These are phyloP conservation scores for Parascotia fuliginaria DNA, from an alignment of 2,888 invertebrate species.

Conservation along the genomic window DNA sequence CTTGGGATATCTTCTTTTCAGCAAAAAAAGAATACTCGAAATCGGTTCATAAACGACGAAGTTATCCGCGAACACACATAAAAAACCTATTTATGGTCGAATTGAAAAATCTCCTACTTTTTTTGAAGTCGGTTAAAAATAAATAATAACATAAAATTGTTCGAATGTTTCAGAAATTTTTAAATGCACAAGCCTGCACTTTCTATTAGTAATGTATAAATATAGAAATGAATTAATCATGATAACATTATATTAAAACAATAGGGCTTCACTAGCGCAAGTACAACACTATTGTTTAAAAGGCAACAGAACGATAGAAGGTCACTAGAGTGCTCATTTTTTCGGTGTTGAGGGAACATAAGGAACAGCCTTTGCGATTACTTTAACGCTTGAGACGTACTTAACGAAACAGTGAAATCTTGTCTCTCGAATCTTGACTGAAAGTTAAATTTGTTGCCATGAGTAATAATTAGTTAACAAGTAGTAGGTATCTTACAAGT, in stretches of 20 bases:
- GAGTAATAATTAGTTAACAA: slow-evolving; percentile 39
- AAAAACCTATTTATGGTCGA: no score
- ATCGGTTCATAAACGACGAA: no score
- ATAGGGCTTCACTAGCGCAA: slow-evolving; percentile 16
- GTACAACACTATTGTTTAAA: slow-evolving; percentile 53
- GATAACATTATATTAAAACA: slow-evolving; percentile 13
- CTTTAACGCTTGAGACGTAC: slow-evolving; percentile 64
- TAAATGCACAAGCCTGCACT: not conserved
- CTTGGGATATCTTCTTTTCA: no score
- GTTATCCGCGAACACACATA: no score
- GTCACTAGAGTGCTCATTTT: slow-evolving; percentile 61
- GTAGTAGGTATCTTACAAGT: not conserved
- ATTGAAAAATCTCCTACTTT: no score
- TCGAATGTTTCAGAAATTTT: not conserved
- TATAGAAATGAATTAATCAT: not conserved
- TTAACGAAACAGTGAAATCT: slow-evolving; percentile 67
- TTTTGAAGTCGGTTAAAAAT: no score
- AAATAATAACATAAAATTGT: no score
- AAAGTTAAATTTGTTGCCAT: slow-evolving; percentile 35
- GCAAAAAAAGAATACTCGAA: no score
- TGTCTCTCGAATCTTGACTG: slow-evolving; percentile 48
- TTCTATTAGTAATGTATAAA: not conserved
- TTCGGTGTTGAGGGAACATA: slow-evolving; percentile 56
- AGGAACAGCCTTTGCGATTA: slow-evolving; percentile 59
- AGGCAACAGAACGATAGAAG: slow-evolving; percentile 57